These are phyloP conservation scores for Rachycentron canadum DNA, from an alignment of 2,797 vertebrate genomes.

Conservation along the genomic window DNA sequence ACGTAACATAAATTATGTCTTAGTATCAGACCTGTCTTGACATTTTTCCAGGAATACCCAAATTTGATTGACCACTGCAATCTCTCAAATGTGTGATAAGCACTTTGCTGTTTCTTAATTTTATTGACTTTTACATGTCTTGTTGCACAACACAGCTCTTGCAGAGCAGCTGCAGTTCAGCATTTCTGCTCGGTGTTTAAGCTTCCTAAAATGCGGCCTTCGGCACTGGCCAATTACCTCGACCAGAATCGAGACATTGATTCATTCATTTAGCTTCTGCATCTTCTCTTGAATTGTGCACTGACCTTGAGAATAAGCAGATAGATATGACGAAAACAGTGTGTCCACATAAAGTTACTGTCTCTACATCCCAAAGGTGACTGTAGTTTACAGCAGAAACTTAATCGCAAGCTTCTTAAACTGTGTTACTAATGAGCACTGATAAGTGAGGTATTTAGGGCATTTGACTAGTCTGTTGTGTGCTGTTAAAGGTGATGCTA, in stretches of 20 bases:
- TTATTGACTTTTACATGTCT: not conserved
- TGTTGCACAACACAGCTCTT: not conserved
- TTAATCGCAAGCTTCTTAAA: constrained; percentile 53
- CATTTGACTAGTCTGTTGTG: constrained; percentile 38
- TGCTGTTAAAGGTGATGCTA: constrained; percentile 41
- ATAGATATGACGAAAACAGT: constrained; percentile 15
- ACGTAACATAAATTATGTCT: not conserved
- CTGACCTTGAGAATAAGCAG: constrained; percentile 25
- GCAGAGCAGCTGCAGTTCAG: constrained; percentile 3
- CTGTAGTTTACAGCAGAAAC: constrained; percentile 25
- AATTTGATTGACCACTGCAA: constrained; percentile 28
- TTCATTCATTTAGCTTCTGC: constrained; percentile 6
- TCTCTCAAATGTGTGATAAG: constrained; percentile 4
- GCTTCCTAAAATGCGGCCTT: not conserved
- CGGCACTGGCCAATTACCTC: not conserved
- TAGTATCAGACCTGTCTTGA: constrained; percentile 1
- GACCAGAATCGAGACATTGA: not conserved
- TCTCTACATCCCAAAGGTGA: constrained; percentile 25
- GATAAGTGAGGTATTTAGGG: constrained; percentile 65
- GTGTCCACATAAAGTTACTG: constrained; percentile 31
- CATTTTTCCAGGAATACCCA: constrained; percentile 10
- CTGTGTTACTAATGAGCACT: constrained; percentile 48
- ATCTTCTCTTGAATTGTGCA: constrained; percentile 8
- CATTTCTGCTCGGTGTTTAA: not conserved
- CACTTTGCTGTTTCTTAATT: not conserved